Percentiles rank a stretch among this genome's conserved stretches.
Evolutionary conservation across 2,888 invertebrate genomes (phyloP).

Genomic region (Dicranocentrus wangi): DNA sequence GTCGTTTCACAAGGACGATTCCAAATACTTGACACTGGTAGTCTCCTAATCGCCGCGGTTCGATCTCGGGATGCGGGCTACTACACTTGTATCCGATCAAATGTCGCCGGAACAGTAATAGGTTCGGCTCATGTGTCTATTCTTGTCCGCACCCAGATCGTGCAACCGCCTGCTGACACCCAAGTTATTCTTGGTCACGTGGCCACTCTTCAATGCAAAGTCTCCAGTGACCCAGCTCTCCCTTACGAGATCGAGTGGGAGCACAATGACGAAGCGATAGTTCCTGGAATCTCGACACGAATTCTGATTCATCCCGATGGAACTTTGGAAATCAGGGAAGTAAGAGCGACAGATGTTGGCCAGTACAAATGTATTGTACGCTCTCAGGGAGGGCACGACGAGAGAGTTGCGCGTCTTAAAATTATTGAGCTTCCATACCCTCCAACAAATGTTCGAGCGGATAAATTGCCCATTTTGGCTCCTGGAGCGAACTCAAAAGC

Average conservation of each 20-base stretch:
- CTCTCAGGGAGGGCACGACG: slow-evolving; percentile 94
- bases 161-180: slow-evolving; percentile 93
- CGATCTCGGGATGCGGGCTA: slow-evolving; percentile 88
- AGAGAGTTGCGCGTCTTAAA: slow-evolving; percentile 85
- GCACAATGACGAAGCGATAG: slow-evolving; percentile 81
- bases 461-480: slow-evolving; percentile 76
- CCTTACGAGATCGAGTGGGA: slow-evolving; percentile 91
- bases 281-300: slow-evolving; percentile 69
- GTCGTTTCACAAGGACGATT: slow-evolving; percentile 82
- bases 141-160: slow-evolving; percentile 92
- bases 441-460: slow-evolving; percentile 89
- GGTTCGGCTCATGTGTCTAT: slow-evolving; percentile 70
- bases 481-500: slow-evolving; percentile 78
- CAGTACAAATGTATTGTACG: slow-evolving; percentile 92
- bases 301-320: slow-evolving; percentile 71
- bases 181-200: slow-evolving; percentile 93
- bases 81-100: slow-evolving; percentile 90
- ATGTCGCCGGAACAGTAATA: slow-evolving; percentile 86
- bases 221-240: slow-evolving; percentile 91
- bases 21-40: slow-evolving; percentile 89
- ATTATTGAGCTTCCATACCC: slow-evolving; percentile 97
- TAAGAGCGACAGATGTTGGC: slow-evolving; percentile 93
- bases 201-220: slow-evolving; percentile 94
- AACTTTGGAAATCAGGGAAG: slow-evolving; percentile 79
- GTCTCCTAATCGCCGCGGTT: slow-evolving; percentile 90